phyloP scores from a whole-genome alignment of 2,888 invertebrate species.

The Aspidiotus destructor region DNA sequence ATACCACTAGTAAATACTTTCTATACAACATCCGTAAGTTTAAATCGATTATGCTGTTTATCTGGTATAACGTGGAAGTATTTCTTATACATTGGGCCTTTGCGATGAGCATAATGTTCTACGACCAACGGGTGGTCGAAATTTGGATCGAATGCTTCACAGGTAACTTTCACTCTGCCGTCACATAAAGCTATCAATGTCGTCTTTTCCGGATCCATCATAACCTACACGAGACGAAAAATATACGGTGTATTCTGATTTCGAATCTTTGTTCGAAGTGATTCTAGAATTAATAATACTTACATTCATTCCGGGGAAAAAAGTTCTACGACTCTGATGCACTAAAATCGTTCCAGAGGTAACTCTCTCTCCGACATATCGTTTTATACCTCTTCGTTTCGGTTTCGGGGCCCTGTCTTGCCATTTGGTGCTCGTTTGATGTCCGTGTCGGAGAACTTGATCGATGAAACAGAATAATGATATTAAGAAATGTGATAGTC shows the following conservation, averaged over 20 bases:
- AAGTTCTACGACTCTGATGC: not conserved
- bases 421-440: conserved; percentile 22
- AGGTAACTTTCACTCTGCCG: conserved; percentile 69
- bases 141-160: conserved; percentile 68
- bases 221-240: conserved; percentile 53
- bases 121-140: conserved; percentile 71
- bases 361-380: conserved; percentile 5
- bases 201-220: conserved; percentile 66
- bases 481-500: no score
- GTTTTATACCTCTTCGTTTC: conserved; percentile 21
- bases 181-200: conserved; percentile 63
- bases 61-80: conserved; percentile 74
- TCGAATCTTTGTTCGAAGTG: not conserved
- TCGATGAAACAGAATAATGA: not conserved
- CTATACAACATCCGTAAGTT: conserved; percentile 51
- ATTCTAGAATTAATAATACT: not conserved
- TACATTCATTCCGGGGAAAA: conserved; percentile 27
- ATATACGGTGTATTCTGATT: not conserved
- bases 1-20: not conserved
- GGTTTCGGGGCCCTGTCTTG: conserved; percentile 8
- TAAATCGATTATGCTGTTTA: conserved; percentile 67
- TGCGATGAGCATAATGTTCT: conserved; percentile 53
- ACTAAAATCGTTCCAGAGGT: not conserved
- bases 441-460: conserved; percentile 16
- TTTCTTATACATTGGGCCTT: conserved; percentile 64